Base-by-base conservation (phyloP, 2,888 invertebrate genomes). In the Taphrorychus bicolor region DNA sequence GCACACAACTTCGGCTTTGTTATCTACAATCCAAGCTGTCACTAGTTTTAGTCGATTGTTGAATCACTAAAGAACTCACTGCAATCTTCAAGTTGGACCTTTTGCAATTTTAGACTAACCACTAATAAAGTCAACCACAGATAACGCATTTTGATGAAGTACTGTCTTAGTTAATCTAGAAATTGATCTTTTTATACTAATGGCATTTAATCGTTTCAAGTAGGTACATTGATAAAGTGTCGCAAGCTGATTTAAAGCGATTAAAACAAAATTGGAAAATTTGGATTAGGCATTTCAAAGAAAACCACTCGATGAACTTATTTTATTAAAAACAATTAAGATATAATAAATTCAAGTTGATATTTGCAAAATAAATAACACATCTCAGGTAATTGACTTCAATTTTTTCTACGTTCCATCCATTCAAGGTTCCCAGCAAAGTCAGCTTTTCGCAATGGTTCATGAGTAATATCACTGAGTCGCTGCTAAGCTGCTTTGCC, bases 1-100 rank as follows among this genome's bases (percentile, higher is more conserved):
- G 81, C 94, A 94, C 0, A 91, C 91, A 3, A 94, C 91, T 17
- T 88, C 86, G 3, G 49, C 42, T 19, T 73, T 73, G 9, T 48
- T 42, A 41, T 70, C 74, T 74, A 53, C n/a, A n/a, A n/a, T n/a
- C n/a, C n/a, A 53, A 71, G 11, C 32, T 1, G 32, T n/a, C n/a
- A 32, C 3, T 32, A 3, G 3, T 32, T 32, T 3, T 32, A 32
- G n/a, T n/a, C n/a, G n/a, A n/a, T n/a, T n/a, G n/a, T n/a, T n/a
- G n/a, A n/a, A n/a, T n/a, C n/a, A n/a, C n/a, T n/a, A n/a, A n/a
- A n/a, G n/a, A n/a, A n/a, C n/a, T n/a, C n/a, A n/a, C n/a, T n/a
- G n/a, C n/a, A n/a, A n/a, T n/a, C n/a, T n/a, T n/a, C n/a, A n/a
- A n/a, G n/a, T n/a, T n/a, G n/a, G n/a, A n/a, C n/a, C n/a, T n/a